A percentile compares a stretch with the other conserved stretches of the same genome.
phyloP scores from a whole-genome alignment of 2,797 vertebrate species.

The Anolis apletophallus region DNA sequence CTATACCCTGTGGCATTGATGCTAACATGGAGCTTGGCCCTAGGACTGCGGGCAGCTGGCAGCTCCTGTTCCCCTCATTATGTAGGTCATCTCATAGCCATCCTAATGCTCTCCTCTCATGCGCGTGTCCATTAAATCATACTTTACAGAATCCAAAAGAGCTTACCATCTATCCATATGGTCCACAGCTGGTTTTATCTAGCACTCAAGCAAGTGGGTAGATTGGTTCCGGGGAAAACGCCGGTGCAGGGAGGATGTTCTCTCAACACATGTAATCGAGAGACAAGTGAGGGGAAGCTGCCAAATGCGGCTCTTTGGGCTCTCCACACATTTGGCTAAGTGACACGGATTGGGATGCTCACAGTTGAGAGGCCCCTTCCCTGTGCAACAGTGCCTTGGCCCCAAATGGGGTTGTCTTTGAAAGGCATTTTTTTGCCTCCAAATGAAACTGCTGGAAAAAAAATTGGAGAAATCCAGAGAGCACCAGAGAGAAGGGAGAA shows the following conservation, averaged over 20 bases:
- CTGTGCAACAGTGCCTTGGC: accelerated
- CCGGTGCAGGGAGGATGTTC: slow-evolving; percentile 29
- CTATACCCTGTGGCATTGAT: too few relatives aligned
- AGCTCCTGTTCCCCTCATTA: slow-evolving; percentile 48
- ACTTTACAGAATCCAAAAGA: slow-evolving; percentile 59
- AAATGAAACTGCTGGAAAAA: background rate
- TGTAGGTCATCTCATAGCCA: slow-evolving; percentile 59
- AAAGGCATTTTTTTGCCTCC: accelerated
- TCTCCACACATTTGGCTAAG: slow-evolving; percentile 6
- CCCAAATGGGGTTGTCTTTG: accelerated
- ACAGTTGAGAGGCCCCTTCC: background rate
- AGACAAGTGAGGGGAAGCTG: slow-evolving; percentile 22
- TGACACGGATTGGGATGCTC: slow-evolving; percentile 22
- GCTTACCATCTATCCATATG: slow-evolving; percentile 58
- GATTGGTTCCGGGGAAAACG: background rate
- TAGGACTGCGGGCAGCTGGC: slow-evolving; percentile 36
- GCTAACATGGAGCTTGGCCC: background rate
- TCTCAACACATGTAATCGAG: slow-evolving; percentile 38
- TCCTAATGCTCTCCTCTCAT: slow-evolving; percentile 41
- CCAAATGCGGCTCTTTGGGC: slow-evolving; percentile 6
- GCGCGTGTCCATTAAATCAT: slow-evolving; percentile 37
- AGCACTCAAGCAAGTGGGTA: slow-evolving; percentile 44
- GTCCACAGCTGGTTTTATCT: slow-evolving; percentile 57
- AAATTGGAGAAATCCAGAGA: background rate
- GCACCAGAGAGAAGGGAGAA: background rate